These are phyloP conservation scores for Gadus macrocephalus DNA, from an alignment of 2,113 vertebrate species.

Conservation along the genomic window DNA sequence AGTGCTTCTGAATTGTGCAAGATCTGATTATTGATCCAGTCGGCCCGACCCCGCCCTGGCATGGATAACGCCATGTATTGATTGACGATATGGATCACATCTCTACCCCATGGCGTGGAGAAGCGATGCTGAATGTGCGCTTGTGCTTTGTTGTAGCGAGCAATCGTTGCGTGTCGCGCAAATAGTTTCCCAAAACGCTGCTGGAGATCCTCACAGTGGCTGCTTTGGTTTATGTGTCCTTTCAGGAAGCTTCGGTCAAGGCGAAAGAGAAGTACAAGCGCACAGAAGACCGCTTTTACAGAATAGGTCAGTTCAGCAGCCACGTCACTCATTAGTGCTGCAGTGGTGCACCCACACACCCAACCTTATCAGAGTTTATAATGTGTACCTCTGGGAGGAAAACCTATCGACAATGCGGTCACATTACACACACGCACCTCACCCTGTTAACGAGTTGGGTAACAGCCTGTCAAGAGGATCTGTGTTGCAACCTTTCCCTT, in stretches of 20 bases:
- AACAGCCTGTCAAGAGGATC: neutral
- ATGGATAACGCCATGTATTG: no score
- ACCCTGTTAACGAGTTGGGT: neutral
- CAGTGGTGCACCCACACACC: neutral
- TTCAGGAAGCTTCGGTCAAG: constrained; percentile 70
- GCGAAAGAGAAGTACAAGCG: constrained; percentile 88
- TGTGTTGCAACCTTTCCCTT: no score
- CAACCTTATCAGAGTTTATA: neutral
- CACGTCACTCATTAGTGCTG: no score
- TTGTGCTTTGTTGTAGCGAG: no score
- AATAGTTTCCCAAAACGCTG: neutral
- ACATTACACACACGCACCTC: constrained; percentile 12
- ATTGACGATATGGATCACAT: neutral
- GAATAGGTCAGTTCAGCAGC: constrained; percentile 78
- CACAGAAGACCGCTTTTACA: constrained; percentile 91
- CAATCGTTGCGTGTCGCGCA: neutral
- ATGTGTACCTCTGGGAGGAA: neutral
- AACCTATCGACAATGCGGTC: neutral
- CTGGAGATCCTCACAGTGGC: neutral
- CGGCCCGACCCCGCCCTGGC: neutral
- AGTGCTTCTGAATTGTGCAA: neutral
- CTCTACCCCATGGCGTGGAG: neutral
- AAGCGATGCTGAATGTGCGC: no score
- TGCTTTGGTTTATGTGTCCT: constrained; percentile 16
- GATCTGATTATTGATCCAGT: constrained; percentile 49